Base-by-base conservation (phyloP, 1,140 invertebrate species). In the Nephila pilipes region DNA sequence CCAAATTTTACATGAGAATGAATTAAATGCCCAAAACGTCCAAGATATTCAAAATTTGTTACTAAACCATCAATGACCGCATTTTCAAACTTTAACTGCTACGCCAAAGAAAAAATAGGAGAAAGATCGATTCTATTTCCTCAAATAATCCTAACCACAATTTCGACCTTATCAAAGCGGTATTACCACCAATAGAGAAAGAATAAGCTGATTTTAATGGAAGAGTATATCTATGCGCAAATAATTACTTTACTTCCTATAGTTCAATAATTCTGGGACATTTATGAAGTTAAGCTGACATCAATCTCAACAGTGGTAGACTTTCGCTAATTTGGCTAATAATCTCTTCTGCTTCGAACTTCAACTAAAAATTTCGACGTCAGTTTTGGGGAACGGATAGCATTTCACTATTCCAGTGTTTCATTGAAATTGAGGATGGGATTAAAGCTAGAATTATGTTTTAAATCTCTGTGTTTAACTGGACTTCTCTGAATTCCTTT, bases 201-300 rank as follows among this genome's bases (percentile, higher is more conserved):
- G 80, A 65, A 54, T 88, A 88, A 88, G 87, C 87, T 75, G 87
- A 46, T 69, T 88, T 88, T 88, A 88, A 88, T 88, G 63, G 87
- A 58, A 36, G 83, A 29, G 25, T 36, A 81, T n/a, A 12, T 54
- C 20, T 8, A 60, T 20, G 32, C 38, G 32, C 87, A 88, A 88
- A 88, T 88, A 75, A 88, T 88, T 88, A 88, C 46, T 8, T 8
- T 12, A 60, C 83, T 55, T 46, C 46, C 55, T 32, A 55, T 16
- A 25, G 0, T 18, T 46, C 32, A 5, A 63, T 87, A 87, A 65
- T 75, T 88, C 46, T 2, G 1, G 20, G 63, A 75, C 63, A 32
- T 75, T 88, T 88, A 69, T 65, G 63, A 36, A 25, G 32, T n/a
- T 69, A 88, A 88, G 36, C 87, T 25, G 60, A 75, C 63, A 75